Conservation (phyloP, 1,140 invertebrate genomes). For the Carcinoscorpius rotundicauda region DNA sequence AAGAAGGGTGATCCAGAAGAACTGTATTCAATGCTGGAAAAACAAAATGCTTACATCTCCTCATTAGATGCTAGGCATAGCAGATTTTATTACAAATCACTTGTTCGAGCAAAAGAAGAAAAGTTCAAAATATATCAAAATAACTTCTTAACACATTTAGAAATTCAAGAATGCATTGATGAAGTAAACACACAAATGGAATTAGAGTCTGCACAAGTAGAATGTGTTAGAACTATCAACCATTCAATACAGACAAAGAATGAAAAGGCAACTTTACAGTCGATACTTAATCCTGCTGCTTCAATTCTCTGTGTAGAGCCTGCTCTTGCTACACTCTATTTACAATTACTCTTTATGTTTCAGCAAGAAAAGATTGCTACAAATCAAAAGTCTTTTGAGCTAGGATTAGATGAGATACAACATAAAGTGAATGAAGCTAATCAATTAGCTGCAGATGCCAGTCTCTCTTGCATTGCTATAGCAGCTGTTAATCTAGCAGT, state of each 20-base stretch:
- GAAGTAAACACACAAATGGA: conserved; percentile 40
- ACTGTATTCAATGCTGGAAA: conserved; percentile 26
- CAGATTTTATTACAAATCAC: neutral
- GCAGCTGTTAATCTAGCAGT: neutral
- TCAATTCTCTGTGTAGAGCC: neutral
- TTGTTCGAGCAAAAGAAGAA: neutral
- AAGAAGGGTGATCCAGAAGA: conserved; percentile 40
- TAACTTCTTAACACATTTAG: conserved; percentile 50
- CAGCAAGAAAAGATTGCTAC: too few species aligned
- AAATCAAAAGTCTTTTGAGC: neutral
- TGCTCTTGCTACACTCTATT: neutral
- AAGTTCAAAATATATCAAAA: conserved; percentile 28
- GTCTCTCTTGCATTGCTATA: neutral
- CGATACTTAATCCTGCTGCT: neutral
- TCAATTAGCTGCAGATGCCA: neutral
- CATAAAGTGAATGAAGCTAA: neutral
- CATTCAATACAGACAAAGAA: neutral
- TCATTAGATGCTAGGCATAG: neutral
- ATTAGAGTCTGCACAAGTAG: neutral
- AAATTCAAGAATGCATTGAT: conserved; percentile 55
- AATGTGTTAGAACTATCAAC: conserved; percentile 3
- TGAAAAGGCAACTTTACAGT: neutral
- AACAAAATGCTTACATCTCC: conserved; percentile 11
- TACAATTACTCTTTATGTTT: too few species aligned
- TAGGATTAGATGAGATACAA: neutral